Conservation (phyloP, 35 echinoderm and acorn worm genomes). For the Patiria miniata region DNA sequence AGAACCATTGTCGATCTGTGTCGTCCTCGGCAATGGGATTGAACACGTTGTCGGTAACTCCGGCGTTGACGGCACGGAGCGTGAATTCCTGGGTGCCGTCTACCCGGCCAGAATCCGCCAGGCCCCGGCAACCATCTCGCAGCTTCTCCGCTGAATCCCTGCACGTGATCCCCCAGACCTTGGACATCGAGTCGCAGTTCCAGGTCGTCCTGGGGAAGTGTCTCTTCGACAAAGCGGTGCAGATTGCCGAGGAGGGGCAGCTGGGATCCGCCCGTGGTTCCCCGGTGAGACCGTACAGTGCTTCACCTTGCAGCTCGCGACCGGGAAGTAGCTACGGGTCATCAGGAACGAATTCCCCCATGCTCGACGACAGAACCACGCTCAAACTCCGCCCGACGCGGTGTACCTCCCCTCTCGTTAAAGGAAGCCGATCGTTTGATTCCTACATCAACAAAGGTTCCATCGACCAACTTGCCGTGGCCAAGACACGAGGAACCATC, state of each 20-base stretch:
- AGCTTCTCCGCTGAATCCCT: conserved; percentile 40
- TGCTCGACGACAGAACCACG: conserved; percentile 13
- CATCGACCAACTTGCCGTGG: conserved; percentile 18
- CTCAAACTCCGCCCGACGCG: conserved; percentile 19
- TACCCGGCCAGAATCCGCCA: background rate
- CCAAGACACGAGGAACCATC: background rate
- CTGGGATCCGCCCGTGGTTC: background rate
- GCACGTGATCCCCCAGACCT: conserved; percentile 15
- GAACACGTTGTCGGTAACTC: background rate
- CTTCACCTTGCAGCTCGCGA: background rate
- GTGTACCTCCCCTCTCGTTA: conserved; percentile 14
- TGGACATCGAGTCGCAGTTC: conserved; percentile 26
- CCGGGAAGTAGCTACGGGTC: background rate
- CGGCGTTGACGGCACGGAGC: background rate
- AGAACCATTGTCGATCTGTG: conserved; percentile 4
- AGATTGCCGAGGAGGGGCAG: background rate
- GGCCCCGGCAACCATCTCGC: background rate
- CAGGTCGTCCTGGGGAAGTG: conserved; percentile 32
- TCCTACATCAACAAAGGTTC: conserved; percentile 31
- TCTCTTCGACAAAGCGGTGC: conserved; percentile 30
- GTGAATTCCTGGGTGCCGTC: background rate
- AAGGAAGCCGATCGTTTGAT: conserved; percentile 22
- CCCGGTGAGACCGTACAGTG: background rate
- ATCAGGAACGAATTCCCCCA: background rate
- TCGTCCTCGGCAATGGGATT: background rate